Evolutionary conservation across 2,888 invertebrate species (phyloP).

Genomic region (Alviniconcha strummeri): DNA sequence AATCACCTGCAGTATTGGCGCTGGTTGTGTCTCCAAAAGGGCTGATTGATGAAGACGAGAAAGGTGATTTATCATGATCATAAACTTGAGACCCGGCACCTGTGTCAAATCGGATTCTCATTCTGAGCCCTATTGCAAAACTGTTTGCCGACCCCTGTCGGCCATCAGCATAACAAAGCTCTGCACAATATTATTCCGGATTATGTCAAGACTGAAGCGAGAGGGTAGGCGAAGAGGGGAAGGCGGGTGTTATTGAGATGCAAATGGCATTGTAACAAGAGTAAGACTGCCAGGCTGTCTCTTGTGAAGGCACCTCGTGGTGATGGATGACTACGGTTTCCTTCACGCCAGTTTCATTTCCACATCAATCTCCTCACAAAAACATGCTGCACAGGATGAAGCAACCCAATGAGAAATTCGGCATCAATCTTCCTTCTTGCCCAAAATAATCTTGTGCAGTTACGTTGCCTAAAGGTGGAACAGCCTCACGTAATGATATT

Average conservation of each 20-base stretch:
- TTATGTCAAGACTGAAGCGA: neutral
- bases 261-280: conserved; percentile 10
- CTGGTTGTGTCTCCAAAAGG: neutral
- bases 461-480: no score
- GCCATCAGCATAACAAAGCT: neutral
- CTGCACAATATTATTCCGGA: neutral
- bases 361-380: no score
- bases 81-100: neutral
- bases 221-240: neutral
- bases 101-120: conserved; percentile 13
- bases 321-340: conserved; percentile 6
- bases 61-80: neutral
- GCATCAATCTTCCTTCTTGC: conserved; percentile 12
- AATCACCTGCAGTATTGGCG: no score
- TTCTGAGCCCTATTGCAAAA: neutral
- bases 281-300: neutral
- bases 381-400: neutral
- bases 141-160: neutral
- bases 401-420: neutral
- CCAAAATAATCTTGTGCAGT: no score
- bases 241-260: conserved; percentile 12
- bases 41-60: neutral
- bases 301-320: neutral
- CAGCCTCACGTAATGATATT: no score
- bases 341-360: no score